Base-by-base conservation (phyloP, 1,140 invertebrate species). In the Chlorops oryzae region DNA sequence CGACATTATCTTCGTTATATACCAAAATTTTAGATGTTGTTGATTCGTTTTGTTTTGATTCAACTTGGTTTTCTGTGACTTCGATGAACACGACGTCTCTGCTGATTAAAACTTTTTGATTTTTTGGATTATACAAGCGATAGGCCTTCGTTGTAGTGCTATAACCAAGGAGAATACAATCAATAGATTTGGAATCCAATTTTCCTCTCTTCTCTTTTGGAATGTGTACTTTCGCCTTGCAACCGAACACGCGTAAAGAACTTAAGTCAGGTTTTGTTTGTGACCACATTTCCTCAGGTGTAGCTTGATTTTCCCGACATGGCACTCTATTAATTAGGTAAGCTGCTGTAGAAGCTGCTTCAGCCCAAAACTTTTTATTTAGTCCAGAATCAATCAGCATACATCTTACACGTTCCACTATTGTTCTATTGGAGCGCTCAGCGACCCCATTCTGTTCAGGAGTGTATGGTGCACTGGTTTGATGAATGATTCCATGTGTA, bases 101-200 rank as follows among this genome's bases (percentile, higher is more conserved):
- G 43, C 62, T 52, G 21, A 51, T 57, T 4, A 56, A 48, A 23
- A 64, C 42, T 39, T 55, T 58, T 23, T 47, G 40, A 9, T 47
- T 63, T 44, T 59, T 37, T 27, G 61, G 58, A 55, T 74, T 58
- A 48, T 65, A 47, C 28, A 76, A 47, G 44, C 69, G 54, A 56
- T 74, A 75, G 10, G 65, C 72, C 47, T 71, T 71, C 13, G 55
- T 57, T 6, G 63, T 49, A 21, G 49, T 55, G 53, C 65, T 62
- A 45, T 76, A 77, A 5, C 74, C 74, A 24, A 76, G 63, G 54
- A 77, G 73, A 6, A 72, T 58, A 20, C 47, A 59, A 24, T 44
- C 28, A 44, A 37, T 43, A 21, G 55, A 55, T 45, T 54, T 56
- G n/a, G 37, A 7, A 20, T 58, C 54, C 17, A 63, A 59, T 50